A percentile compares a stretch with the other conserved stretches of the same genome.
phyloP scores from a whole-genome alignment of 1,140 invertebrate genomes.

The Trachelipus rathkii region DNA sequence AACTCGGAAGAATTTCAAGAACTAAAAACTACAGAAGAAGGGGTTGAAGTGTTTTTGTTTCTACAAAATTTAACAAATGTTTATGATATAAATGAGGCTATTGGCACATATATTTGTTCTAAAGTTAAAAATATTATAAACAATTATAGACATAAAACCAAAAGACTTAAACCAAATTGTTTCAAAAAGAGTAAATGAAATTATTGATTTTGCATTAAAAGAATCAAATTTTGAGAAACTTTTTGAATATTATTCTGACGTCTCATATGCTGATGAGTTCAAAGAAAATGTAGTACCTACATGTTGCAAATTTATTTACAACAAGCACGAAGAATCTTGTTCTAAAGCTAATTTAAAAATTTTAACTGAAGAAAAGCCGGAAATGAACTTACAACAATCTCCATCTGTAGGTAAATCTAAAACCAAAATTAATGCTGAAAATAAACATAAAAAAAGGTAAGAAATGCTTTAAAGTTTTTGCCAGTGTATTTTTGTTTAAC shows the following conservation, averaged over 20 bases:
- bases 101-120: neutral
- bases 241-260: neutral
- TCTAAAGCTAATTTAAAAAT: no score
- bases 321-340: no score
- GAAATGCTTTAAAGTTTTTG: no score
- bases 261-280: neutral
- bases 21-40: neutral
- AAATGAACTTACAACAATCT: no score
- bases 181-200: neutral
- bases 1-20: no score
- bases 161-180: neutral
- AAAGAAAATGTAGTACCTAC: neutral
- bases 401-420: no score
- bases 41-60: neutral
- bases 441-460: no score
- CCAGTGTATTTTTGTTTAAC: no score
- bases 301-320: neutral
- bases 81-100: neutral
- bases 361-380: no score
- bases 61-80: neutral
- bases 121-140: neutral
- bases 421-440: no score
- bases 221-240: neutral
- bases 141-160: slow-evolving; percentile 8
- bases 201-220: neutral